These are phyloP conservation scores for Parochlus steinenii DNA, from an alignment of 2,888 invertebrate genomes.

Conservation along the genomic window DNA sequence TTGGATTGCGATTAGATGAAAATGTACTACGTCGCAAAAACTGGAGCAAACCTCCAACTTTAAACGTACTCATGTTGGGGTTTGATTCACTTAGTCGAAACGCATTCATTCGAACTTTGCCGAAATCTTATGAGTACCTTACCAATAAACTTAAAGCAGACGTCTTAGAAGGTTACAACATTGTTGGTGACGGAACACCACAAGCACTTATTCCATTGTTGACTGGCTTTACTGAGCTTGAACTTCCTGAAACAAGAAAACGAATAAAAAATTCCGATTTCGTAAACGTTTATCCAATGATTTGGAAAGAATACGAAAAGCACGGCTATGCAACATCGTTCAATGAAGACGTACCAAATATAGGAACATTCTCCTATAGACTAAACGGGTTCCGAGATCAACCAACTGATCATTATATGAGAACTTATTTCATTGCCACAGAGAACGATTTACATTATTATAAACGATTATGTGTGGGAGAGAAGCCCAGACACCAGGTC, in stretches of 20 bases:
- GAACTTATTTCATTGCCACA: slow-evolving; percentile 61
- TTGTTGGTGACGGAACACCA: slow-evolving; percentile 75
- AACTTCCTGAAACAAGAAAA: slow-evolving; percentile 71
- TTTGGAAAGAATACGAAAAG: slow-evolving; percentile 62
- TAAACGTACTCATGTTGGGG: slow-evolving; percentile 70
- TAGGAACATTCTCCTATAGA: slow-evolving; percentile 81
- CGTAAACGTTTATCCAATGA: slow-evolving; percentile 67
- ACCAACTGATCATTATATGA: slow-evolving; percentile 83
- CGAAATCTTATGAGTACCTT: slow-evolving; percentile 54
- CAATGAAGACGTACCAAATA: slow-evolving; percentile 68
- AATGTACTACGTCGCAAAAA: slow-evolving; percentile 20
- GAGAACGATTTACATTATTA: slow-evolving; percentile 36
- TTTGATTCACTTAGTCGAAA: slow-evolving; percentile 78
- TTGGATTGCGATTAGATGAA: slow-evolving; percentile 38
- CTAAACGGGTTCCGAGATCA: slow-evolving; percentile 66
- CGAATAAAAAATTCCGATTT: slow-evolving; percentile 41
- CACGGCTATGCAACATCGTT: slow-evolving; percentile 64
- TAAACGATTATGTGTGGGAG: slow-evolving; percentile 50
- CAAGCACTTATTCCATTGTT: slow-evolving; percentile 76
- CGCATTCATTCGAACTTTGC: slow-evolving; percentile 62
- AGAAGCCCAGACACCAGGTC: slow-evolving; percentile 48
- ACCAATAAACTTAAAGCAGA: slow-evolving; percentile 41
- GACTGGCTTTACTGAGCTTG: slow-evolving; percentile 71
- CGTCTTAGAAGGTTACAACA: slow-evolving; percentile 62
- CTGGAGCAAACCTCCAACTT: slow-evolving; percentile 30